Evolutionary conservation across 2,888 invertebrate species (phyloP).

Genomic region (Belgica antarctica): DNA sequence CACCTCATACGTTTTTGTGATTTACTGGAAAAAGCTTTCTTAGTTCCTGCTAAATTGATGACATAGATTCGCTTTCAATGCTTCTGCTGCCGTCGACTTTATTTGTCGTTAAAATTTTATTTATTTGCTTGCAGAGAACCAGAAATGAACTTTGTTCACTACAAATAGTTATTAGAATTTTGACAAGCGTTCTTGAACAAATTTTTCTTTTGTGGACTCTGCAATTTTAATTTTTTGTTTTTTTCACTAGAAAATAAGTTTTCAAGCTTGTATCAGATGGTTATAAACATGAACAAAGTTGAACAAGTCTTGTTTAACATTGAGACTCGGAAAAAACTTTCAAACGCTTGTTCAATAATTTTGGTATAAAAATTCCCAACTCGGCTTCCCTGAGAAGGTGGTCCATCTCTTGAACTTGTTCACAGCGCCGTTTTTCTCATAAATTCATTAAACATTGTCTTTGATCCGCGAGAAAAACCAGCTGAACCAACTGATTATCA

Average conservation of each 20-base stretch:
- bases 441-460: background rate
- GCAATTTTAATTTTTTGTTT: too few species aligned
- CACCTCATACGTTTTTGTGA: background rate
- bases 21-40: background rate
- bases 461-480: background rate
- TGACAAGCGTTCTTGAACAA: background rate
- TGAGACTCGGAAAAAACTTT: too few species aligned
- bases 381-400: too few species aligned
- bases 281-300: too few species aligned
- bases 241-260: too few species aligned
- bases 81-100: background rate
- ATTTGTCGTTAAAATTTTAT: background rate
- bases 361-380: too few species aligned
- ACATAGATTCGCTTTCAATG: background rate
- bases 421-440: too few species aligned
- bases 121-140: background rate
- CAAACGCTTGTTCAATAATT: too few species aligned
- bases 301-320: too few species aligned
- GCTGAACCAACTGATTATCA: slow-evolving; percentile 1
- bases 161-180: background rate
- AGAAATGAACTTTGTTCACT: background rate
- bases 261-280: too few species aligned
- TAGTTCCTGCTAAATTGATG: background rate
- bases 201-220: too few species aligned
- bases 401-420: too few species aligned